A percentile compares a stretch with the other conserved stretches of the same genome.
Evolutionary conservation across 2,113 vertebrate species (phyloP).

Genomic region (Petaurus breviceps): DNA sequence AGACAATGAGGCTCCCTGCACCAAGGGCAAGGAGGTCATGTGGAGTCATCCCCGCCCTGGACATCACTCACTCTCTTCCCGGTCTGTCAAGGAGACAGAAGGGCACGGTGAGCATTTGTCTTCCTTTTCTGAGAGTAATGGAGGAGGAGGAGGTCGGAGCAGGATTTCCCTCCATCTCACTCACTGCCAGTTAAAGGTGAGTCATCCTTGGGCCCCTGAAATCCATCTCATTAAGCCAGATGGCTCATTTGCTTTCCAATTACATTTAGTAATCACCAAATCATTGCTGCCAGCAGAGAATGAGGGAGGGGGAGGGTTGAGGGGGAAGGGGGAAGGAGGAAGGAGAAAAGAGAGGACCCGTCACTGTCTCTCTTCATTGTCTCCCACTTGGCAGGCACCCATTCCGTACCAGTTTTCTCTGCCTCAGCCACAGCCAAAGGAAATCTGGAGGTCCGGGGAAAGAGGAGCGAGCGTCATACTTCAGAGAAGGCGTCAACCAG

Average conservation of each 20-base stretch:
- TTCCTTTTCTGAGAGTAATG: neutral
- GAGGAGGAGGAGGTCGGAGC: neutral
- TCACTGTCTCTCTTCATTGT: neutral
- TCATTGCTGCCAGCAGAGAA: neutral
- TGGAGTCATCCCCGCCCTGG: neutral
- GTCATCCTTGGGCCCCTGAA: neutral
- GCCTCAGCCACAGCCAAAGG: neutral
- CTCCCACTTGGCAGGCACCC: neutral
- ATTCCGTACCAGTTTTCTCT: neutral
- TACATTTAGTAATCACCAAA: neutral
- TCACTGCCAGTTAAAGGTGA: neutral
- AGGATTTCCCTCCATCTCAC: neutral
- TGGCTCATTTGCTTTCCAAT: neutral
- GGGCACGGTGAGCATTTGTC: neutral
- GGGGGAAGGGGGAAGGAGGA: neutral
- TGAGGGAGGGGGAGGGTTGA: neutral
- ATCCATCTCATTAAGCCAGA: neutral
- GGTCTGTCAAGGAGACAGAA: neutral
- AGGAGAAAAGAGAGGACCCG: neutral
- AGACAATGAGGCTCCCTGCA: neutral
- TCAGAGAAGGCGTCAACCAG: neutral
- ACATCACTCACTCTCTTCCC: constrained; percentile 20
- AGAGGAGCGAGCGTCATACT: neutral
- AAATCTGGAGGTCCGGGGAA: neutral
- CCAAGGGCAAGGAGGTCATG: neutral